Evolutionary conservation across 2,113 vertebrate genomes (phyloP).

Genomic region (Petromus typicus): DNA sequence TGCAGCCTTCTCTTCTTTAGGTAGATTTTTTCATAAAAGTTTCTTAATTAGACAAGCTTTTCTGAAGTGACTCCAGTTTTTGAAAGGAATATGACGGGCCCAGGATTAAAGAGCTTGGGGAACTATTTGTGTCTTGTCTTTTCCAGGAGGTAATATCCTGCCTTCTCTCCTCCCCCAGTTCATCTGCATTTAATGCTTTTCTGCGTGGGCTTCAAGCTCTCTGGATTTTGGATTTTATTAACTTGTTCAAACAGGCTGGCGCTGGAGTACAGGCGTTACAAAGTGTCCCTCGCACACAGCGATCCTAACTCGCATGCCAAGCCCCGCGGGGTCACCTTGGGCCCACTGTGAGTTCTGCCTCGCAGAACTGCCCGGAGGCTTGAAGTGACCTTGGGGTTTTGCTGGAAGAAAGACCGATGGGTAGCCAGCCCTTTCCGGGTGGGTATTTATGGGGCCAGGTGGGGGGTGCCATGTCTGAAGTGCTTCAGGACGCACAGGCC

Average conservation of each 20-base stretch:
- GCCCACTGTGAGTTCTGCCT: neutral
- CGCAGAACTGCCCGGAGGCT: too few relatives aligned
- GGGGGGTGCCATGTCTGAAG: neutral
- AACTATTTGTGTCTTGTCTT: accelerated
- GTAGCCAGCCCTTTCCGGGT: neutral
- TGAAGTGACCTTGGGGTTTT: neutral
- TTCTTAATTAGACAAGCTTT: neutral
- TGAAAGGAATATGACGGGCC: neutral
- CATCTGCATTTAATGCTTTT: neutral
- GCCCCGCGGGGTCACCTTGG: accelerated
- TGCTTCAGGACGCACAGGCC: neutral
- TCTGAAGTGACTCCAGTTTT: neutral
- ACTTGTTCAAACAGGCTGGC: neutral
- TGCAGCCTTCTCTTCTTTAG: neutral
- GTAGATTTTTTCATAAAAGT: neutral
- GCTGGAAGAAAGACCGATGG: neutral
- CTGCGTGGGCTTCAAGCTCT: neutral
- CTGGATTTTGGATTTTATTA: neutral
- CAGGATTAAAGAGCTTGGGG: neutral
- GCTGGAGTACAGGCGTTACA: neutral
- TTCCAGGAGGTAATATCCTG: neutral
- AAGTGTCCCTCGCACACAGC: neutral
- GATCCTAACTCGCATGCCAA: accelerated
- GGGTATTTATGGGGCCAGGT: neutral
- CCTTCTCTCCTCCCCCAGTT: too few relatives aligned